Evolutionary conservation across 2,113 vertebrate genomes (phyloP).

Genomic region (Albula glossodonta): DNA sequence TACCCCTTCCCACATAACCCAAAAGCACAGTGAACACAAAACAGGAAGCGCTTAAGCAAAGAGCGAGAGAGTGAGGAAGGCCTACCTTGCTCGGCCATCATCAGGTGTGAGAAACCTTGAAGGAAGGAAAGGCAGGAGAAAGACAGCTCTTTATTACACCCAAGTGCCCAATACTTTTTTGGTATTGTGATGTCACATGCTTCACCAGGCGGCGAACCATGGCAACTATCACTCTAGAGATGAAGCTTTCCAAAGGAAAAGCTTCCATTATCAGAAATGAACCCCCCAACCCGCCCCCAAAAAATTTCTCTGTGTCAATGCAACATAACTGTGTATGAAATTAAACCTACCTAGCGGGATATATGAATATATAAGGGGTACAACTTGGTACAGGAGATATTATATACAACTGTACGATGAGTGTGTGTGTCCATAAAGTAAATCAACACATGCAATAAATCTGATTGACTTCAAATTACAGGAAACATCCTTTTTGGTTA

Average conservation of each 20-base stretch:
- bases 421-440: not conserved
- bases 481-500: not conserved
- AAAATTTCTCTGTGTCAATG: not conserved
- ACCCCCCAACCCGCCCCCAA: not conserved
- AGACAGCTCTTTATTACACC: constrained; percentile 51
- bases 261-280: constrained; percentile 50
- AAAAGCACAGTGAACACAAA: constrained; percentile 26
- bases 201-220: constrained; percentile 69
- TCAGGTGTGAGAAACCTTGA: constrained; percentile 93
- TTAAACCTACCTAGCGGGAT: not conserved
- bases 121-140: constrained; percentile 33
- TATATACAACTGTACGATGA: not conserved
- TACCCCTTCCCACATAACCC: not conserved
- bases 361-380: not conserved
- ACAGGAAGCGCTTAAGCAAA: constrained; percentile 32
- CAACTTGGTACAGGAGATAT: not conserved
- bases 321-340: not conserved
- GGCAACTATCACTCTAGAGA: constrained; percentile 57
- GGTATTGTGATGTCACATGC: constrained; percentile 73
- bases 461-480: not conserved
- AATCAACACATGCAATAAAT: not conserved
- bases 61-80: constrained; percentile 50
- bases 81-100: constrained; percentile 98
- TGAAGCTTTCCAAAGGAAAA: constrained; percentile 67
- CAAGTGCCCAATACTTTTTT: constrained; percentile 63